Conservation (phyloP, 2,888 invertebrate genomes). For the Drosophila mimetica region DNA sequence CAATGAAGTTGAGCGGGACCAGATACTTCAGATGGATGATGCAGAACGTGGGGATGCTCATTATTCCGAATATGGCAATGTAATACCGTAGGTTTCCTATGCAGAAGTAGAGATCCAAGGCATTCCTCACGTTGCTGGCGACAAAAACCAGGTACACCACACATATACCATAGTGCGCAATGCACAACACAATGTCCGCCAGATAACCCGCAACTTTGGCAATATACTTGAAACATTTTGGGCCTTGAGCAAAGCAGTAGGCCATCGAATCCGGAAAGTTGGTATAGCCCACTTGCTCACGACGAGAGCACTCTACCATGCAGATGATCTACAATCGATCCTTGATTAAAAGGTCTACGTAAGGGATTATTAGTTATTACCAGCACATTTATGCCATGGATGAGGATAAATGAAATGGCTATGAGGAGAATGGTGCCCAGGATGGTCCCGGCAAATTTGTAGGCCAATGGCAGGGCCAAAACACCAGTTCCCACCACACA, state of each 20-base stretch:
- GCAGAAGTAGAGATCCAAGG: constrained; percentile 86
- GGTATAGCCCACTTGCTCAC: constrained; percentile 11
- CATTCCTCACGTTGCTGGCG: constrained; percentile 89
- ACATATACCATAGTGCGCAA: constrained; percentile 97
- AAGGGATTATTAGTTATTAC: not conserved
- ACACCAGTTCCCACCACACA: constrained; percentile 36
- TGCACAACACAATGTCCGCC: constrained; percentile 90
- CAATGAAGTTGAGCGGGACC: constrained; percentile 94
- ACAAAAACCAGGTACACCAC: constrained; percentile 93
- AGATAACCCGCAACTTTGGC: constrained; percentile 70
- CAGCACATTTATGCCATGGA: constrained; percentile 31
- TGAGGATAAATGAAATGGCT: constrained; percentile 2
- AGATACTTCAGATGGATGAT: constrained; percentile 91
- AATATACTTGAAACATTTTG: constrained; percentile 10
- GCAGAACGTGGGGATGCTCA: constrained; percentile 89
- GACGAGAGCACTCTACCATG: constrained; percentile 31
- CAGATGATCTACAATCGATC: constrained; percentile 10
- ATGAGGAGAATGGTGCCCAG: constrained; percentile 11
- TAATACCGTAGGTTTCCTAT: constrained; percentile 84
- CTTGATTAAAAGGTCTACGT: no score
- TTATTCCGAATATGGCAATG: constrained; percentile 86
- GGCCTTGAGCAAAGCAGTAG: constrained; percentile 28
- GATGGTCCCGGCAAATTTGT: constrained; percentile 11
- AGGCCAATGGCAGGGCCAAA: constrained; percentile 38
- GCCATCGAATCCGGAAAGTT: constrained; percentile 30